Evolutionary conservation across 2,113 vertebrate genomes (phyloP).

Genomic region (Lamprologus speciosus): DNA sequence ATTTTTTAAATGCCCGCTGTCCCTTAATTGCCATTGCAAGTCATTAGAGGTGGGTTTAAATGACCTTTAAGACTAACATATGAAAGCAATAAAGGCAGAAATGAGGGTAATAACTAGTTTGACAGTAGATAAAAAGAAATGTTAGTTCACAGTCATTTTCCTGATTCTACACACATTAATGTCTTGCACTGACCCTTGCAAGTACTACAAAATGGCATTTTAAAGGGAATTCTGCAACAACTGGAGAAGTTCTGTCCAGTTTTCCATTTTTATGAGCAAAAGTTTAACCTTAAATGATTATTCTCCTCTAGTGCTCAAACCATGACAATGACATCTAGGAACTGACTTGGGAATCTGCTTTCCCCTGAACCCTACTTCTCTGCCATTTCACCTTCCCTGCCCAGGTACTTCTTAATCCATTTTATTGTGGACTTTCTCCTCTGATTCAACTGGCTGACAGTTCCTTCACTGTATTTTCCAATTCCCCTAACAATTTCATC

Average conservation of each 20-base stretch:
- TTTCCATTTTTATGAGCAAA: neutral
- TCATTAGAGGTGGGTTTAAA: conserved; percentile 8
- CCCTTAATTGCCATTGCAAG: conserved; percentile 50
- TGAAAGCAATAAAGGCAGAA: conserved; percentile 16
- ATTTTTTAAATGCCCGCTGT: conserved; percentile 40
- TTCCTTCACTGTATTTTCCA: neutral
- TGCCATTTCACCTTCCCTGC: neutral
- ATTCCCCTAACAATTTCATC: neutral
- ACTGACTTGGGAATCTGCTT: neutral
- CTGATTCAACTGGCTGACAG: neutral
- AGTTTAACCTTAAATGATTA: neutral
- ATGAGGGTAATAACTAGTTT: conserved; percentile 10
- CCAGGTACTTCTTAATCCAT: neutral
- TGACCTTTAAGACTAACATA: conserved; percentile 21
- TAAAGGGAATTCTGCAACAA: neutral
- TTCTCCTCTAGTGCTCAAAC: neutral
- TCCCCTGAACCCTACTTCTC: neutral
- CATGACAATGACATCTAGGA: neutral
- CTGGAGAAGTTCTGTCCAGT: neutral
- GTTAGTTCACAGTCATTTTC: neutral
- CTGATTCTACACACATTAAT: neutral
- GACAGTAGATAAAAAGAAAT: neutral
- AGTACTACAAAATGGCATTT: neutral
- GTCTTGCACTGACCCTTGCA: neutral
- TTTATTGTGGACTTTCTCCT: neutral